Evolutionary conservation across 2,797 vertebrate genomes (phyloP), one percentile per base, ranked within the genome.

Genomic region (Protonibea diacanthus): DNA sequence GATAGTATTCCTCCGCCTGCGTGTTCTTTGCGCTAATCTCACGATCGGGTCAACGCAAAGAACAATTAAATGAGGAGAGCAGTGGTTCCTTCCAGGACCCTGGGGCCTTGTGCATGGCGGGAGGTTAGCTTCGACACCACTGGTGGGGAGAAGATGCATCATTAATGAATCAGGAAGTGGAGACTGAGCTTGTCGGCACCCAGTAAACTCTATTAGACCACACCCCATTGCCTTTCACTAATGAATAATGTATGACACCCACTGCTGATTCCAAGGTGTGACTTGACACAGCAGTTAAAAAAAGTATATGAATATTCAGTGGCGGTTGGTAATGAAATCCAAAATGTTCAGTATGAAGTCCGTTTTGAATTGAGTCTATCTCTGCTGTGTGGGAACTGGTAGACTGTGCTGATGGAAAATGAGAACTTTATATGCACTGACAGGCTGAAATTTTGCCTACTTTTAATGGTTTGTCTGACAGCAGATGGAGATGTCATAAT

Each of bases 251-350:
- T 81, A 95, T 87, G 82, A 89, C 13, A 71, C 79, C 90, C 89
- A n/a, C n/a, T 72, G 80, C 85, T 84, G 90, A 86, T 89, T 94
- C 91, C 93, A 95, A 95, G 94, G 94, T 94, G 94, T 84, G 89
- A 93, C 88, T 89, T 89, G 89, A 91, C 90, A 90, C 83, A 88
- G 88, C 85, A 81, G 88, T 86, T 86, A 73, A 83, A 90, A 91
- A 90, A 93, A 83, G 85, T 80, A 89, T 94, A 95, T 95, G 94
- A 95, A 95, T 96, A 96, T 95, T 95, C 93, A 95, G 92, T 92
- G 90, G 90, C 72, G 88, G 90, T 86, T 81, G 92, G 92, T 96
- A 95, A 95, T 95, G 92, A 95, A 94, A 96, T 95, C 90, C 90
- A 94, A 94, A 94, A 94, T 81, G 92, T 94, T 94, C 91, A 90